Base-by-base conservation (phyloP, 2,113 vertebrate genomes). In the Furnarius figulus region DNA sequence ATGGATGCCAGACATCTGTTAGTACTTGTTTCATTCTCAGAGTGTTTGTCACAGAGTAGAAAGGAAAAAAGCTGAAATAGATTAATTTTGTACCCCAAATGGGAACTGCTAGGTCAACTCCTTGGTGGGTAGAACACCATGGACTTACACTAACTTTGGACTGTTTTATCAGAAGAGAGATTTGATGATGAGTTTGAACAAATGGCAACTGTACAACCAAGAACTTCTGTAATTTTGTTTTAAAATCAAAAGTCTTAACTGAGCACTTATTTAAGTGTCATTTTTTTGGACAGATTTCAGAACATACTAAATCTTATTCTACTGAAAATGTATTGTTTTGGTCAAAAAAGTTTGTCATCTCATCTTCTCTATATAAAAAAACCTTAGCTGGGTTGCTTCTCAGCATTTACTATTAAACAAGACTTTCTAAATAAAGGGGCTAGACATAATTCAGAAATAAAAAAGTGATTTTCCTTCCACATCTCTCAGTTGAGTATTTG, bases 401-500 rank as follows among this genome's bases (percentile, higher is more conserved):
- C 33, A 89, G 79, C 50, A 75, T 79, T 97, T 95, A 25, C 50
- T 95, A 8, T 89, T 85, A 95, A 82, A 87, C 44, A 87, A 84
- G 92, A 80, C 42, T 94, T 90, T 92, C 49, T 95, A 94, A 95
- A 93, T 90, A 95, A 96, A 94, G 50, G 9, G 16, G 74, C 67
- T 83, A 89, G 85, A 97, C 83, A 94, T 87, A 96, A 97, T 97
- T 97, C 58, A 92, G 92, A 91, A 96, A 96, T 73, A 92, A 95
- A 97, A 95, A 95, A 92, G 61, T 87, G 23, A 95, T 97, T 98
- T 97, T 95, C 95, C 53, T 97, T 93, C 97, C 65, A 80, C 77
- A 89, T 97, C 56, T 97, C 97, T 97, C 85, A 50, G 79, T 92
- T 94, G 95, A 96, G 78, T 97, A 91, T 97, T 97, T 95, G 93